Conservation (phyloP, 2,797 vertebrate genomes). For the Percopsis omiscomaycus region DNA sequence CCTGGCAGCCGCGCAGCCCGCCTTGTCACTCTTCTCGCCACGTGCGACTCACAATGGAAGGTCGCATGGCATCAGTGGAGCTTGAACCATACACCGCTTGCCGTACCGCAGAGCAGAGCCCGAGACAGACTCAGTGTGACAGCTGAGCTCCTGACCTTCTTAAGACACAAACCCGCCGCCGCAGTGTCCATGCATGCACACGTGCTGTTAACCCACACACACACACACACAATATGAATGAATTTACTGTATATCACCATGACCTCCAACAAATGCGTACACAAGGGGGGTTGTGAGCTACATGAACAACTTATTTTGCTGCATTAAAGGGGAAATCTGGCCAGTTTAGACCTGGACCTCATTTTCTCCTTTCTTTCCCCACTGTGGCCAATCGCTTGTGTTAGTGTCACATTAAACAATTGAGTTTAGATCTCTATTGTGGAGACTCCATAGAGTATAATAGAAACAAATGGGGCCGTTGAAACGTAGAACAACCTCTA, state of each 20-base stretch:
- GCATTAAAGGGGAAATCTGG: neutral
- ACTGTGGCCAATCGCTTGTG: too few relatives aligned
- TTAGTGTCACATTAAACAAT: too few relatives aligned
- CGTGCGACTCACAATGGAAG: conserved; percentile 38
- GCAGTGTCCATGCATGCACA: conserved; percentile 22
- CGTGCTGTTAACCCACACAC: conserved; percentile 17
- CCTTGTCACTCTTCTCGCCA: conserved; percentile 52
- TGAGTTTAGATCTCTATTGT: too few relatives aligned
- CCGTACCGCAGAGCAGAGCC: conserved; percentile 62
- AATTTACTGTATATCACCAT: neutral
- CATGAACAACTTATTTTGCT: neutral
- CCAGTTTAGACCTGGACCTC: too few relatives aligned
- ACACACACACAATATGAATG: conserved; percentile 7
- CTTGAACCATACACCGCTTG: conserved; percentile 60
- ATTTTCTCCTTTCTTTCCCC: too few relatives aligned
- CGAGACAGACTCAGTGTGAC: conserved; percentile 65
- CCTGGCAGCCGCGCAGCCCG: conserved; percentile 32
- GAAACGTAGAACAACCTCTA: too few relatives aligned
- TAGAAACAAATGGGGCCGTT: too few relatives aligned
- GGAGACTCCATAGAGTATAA: too few relatives aligned
- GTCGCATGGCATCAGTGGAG: conserved; percentile 57
- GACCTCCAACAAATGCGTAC: neutral
- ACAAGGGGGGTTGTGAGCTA: neutral
- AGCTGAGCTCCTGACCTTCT: conserved; percentile 68
- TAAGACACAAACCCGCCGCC: conserved; percentile 31